These are phyloP conservation scores for Pitangus sulphuratus DNA, from an alignment of 2,797 vertebrate species.

Conservation along the genomic window DNA sequence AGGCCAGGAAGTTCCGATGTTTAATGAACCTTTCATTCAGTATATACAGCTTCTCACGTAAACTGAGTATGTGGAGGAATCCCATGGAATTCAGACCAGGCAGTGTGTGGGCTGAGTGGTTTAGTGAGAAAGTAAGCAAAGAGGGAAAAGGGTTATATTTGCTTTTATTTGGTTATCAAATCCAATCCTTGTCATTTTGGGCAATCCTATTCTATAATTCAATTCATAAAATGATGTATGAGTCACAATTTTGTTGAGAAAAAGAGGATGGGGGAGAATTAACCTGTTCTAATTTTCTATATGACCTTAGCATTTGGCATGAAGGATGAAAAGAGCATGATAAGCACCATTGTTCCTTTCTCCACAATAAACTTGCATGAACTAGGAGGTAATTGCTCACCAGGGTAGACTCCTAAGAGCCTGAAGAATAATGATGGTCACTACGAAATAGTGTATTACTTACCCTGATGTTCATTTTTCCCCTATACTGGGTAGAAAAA, in stretches of 20 bases:
- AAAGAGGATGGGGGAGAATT: background rate
- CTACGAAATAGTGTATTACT: background rate
- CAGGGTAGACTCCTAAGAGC: background rate
- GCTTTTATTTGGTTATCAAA: background rate
- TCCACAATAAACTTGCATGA: background rate
- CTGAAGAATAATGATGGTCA: background rate
- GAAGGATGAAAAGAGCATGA: background rate
- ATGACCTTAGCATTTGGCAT: background rate
- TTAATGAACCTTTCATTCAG: constrained; percentile 44
- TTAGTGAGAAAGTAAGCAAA: background rate
- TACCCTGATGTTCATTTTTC: background rate
- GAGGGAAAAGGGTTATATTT: background rate
- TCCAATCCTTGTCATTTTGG: background rate
- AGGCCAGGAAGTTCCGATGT: constrained; percentile 34
- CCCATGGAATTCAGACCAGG: background rate
- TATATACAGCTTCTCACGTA: background rate
- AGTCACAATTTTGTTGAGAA: background rate
- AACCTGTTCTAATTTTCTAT: background rate
- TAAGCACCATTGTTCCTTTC: background rate
- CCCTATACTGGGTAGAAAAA: background rate
- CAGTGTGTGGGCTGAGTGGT: background rate
- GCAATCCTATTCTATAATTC: background rate
- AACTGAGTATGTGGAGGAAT: background rate
- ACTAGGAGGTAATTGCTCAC: background rate
- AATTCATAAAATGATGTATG: background rate